phyloP scores from a whole-genome alignment of 2,113 vertebrate genomes.

The Gavialis gangeticus region DNA sequence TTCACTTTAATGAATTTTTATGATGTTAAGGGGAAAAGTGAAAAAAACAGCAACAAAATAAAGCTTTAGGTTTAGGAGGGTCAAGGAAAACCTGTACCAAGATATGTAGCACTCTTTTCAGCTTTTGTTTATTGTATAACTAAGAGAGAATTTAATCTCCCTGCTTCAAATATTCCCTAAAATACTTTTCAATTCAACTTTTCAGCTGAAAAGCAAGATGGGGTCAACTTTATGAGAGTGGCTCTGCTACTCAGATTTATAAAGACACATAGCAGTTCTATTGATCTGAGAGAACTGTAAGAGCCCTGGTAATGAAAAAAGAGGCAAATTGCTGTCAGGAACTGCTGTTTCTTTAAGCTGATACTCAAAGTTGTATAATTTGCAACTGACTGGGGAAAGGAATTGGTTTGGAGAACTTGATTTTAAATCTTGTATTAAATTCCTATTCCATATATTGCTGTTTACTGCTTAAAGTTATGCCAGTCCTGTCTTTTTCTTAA shows the following conservation, averaged over 20 bases:
- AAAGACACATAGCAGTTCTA: background rate
- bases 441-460: background rate
- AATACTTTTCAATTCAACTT: constrained; percentile 51
- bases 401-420: background rate
- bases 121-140: background rate
- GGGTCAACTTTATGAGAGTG: constrained; percentile 45
- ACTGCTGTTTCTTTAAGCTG: background rate
- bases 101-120: background rate
- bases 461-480: background rate
- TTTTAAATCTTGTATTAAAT: constrained; percentile 22
- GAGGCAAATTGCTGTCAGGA: background rate
- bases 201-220: constrained; percentile 59
- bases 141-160: constrained; percentile 54
- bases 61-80: background rate
- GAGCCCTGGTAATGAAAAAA: constrained; percentile 46
- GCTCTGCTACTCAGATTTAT: constrained; percentile 59
- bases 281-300: constrained; percentile 58
- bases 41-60: constrained; percentile 10
- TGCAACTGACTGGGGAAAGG: background rate
- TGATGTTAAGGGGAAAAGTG: background rate
- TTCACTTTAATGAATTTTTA: background rate
- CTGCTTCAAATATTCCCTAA: constrained; percentile 31
- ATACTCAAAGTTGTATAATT: background rate
- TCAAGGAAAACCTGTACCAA: constrained; percentile 21
- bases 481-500: background rate